Conservation (phyloP, 2,888 invertebrate genomes). For the Ligdia adustata region DNA sequence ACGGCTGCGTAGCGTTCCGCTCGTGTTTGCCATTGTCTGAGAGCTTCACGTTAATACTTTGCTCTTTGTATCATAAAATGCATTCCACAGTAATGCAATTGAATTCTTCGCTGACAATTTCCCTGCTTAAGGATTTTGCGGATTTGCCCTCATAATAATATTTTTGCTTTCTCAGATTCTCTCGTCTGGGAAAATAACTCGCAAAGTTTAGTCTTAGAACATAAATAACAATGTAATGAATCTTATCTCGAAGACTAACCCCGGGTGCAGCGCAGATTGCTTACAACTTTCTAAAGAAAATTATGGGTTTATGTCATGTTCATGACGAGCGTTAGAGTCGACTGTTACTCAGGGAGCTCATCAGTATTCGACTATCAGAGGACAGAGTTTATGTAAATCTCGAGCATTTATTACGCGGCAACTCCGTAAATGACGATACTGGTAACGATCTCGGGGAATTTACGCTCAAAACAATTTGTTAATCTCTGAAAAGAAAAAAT, state of each 20-base stretch:
- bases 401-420: slow-evolving; percentile 61
- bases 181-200: slow-evolving; percentile 29
- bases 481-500: slow-evolving; percentile 55
- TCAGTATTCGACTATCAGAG: slow-evolving; percentile 68
- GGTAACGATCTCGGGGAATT: slow-evolving; percentile 43
- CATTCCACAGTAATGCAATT: slow-evolving; percentile 59
- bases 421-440: slow-evolving; percentile 55
- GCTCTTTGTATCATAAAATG: slow-evolving; percentile 62
- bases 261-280: slow-evolving; percentile 35
- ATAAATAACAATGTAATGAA: slow-evolving; percentile 39
- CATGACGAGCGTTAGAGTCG: slow-evolving; percentile 22
- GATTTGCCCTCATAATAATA: slow-evolving; percentile 33
- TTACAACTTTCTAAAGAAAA: slow-evolving; percentile 57
- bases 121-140: slow-evolving; percentile 35
- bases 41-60: slow-evolving; percentile 65
- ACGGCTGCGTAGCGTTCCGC: slow-evolving; percentile 59
- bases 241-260: slow-evolving; percentile 39
- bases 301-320: slow-evolving; percentile 59
- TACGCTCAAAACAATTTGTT: slow-evolving; percentile 58
- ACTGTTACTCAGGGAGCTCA: slow-evolving; percentile 41
- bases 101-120: slow-evolving; percentile 46
- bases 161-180: slow-evolving; percentile 30
- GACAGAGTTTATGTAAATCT: slow-evolving; percentile 67
- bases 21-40: slow-evolving; percentile 75
- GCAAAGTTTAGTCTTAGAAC: slow-evolving; percentile 31